Base-by-base conservation (phyloP, 1,140 invertebrate species). In the Neodiprion fabricii region DNA sequence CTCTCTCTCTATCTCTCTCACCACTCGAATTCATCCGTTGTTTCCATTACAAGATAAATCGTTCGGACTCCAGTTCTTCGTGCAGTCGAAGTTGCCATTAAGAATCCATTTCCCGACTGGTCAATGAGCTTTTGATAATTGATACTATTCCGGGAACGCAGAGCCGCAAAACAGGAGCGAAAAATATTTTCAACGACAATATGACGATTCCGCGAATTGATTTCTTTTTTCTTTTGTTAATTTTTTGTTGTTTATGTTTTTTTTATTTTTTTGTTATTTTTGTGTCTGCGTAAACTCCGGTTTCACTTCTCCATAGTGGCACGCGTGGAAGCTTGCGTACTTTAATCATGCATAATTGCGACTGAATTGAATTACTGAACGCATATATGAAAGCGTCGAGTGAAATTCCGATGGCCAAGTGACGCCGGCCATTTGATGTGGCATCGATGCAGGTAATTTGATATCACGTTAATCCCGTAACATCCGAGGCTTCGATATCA, bases 11-110 rank as follows among this genome's bases (percentile, higher is more conserved):
- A 3, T 67, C 17, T 50, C 66, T 69, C 75, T 71, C 77, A 74
- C 72, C 67, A 66, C 68, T 17, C 53, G 73, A 68, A 74, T 81
- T 79, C 75, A 73, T 78, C 75, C 78, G 80, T 75, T 73, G 77
- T 83, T 83, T 83, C 81, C 81, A 85, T 84, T 83, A 83, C 80
- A 85, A 85, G 85, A 87, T 81, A 79, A 80, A 87, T 87, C 81
- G 82, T 82, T 82, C 81, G 76, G 69, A 40, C 66, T 71, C 69
- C 72, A 70, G 73, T 75, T 78, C 66, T 76, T 40, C 73, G 73
- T 73, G 40, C 70, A 40, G 23, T 74, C 78, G 50, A 73, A 75
- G 68, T 77, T 74, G 76, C 82, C 81, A 83, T 84, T 82, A 84
- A 79, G 77, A 82, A 84, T 85, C 82, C 79, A 84, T 86, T 85